Base-by-base conservation (phyloP, 1,140 invertebrate genomes). In the Plutomurus gul region DNA sequence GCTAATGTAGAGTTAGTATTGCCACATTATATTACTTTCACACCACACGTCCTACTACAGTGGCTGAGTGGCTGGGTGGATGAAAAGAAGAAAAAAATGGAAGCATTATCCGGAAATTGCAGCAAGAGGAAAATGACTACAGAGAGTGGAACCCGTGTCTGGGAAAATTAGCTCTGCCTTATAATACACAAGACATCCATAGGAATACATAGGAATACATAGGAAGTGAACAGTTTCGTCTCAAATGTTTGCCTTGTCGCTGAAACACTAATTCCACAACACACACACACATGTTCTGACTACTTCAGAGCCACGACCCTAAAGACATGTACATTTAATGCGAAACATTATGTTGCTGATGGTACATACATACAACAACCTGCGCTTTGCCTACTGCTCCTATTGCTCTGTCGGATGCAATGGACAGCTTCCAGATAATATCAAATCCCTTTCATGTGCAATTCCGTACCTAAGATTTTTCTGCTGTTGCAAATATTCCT, bases 91-190 rank as follows among this genome's bases (percentile, higher is more conserved):
- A 51, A 51, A 22, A 51, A 51, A 51, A 18, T 22, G 25, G 47
- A 51, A 51, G 47, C 47, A 51, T 51, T 51, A 18, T 51, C 47
- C 47, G 47, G 47, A 51, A 51, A 51, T 51, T 51, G 20, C 47
- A 51, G 47, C 25, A 51, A 51, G 47, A 51, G 18, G 18, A 51
- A 51, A 51, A 51, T 51, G 47, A 22, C 47, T 51, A 51, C 47
- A 22, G 18, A 20, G 47, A 51, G 20, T n/a, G n/a, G n/a, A n/a
- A n/a, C 47, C 13, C 47, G 25, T 51, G 47, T 22, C 20, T 18
- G 47, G 47, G 47, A 51, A 51, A 51, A 51, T 51, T 51, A 51
- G 47, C 18, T n/a, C 20, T 2, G 11, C 18, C 47, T 51, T 22
- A 51, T 25, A 51, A 22, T 3, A 20, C 47, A 51, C 47, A 51